These are phyloP conservation scores for Synanthedon myopaeformis DNA, from an alignment of 2,888 invertebrate genomes.

Conservation along the genomic window DNA sequence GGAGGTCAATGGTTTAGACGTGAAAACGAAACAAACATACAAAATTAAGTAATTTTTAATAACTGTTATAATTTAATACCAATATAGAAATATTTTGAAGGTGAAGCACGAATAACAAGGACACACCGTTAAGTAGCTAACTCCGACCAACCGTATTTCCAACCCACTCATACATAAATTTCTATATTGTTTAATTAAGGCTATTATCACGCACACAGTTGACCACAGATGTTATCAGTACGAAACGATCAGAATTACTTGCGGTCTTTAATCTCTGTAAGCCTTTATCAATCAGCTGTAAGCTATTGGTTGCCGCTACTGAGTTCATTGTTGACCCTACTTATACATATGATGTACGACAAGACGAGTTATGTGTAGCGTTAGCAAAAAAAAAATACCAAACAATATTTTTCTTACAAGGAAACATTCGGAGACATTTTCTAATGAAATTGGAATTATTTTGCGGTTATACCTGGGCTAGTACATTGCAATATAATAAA, in stretches of 20 bases:
- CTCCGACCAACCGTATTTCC: background rate
- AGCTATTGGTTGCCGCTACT: slow-evolving; percentile 22
- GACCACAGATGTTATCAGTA: slow-evolving; percentile 26
- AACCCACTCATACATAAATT: background rate
- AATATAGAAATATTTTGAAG: slow-evolving; percentile 1
- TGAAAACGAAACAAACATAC: no score
- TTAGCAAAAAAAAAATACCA: slow-evolving; percentile 12
- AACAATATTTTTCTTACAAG: no score
- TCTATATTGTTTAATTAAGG: slow-evolving; percentile 2
- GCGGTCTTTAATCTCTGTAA: slow-evolving; percentile 37
- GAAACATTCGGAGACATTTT: no score
- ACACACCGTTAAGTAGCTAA: background rate
- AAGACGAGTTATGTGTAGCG: slow-evolving; percentile 18
- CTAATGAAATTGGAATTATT: no score
- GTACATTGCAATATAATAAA: no score
- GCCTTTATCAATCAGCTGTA: slow-evolving; percentile 33
- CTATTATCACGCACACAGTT: slow-evolving; percentile 5
- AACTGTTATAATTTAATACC: no score
- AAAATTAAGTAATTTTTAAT: no score
- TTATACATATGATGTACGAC: slow-evolving; percentile 11
- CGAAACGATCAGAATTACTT: slow-evolving; percentile 35
- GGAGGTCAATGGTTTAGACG: no score
- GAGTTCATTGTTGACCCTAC: slow-evolving; percentile 33
- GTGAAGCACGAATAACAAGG: slow-evolving; percentile 1
- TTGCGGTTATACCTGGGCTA: no score